Percentiles rank a stretch among this genome's conserved stretches.
These are phyloP conservation scores for Catostomus latipinnis DNA, from an alignment of 2,797 vertebrate species.

Conservation along the genomic window DNA sequence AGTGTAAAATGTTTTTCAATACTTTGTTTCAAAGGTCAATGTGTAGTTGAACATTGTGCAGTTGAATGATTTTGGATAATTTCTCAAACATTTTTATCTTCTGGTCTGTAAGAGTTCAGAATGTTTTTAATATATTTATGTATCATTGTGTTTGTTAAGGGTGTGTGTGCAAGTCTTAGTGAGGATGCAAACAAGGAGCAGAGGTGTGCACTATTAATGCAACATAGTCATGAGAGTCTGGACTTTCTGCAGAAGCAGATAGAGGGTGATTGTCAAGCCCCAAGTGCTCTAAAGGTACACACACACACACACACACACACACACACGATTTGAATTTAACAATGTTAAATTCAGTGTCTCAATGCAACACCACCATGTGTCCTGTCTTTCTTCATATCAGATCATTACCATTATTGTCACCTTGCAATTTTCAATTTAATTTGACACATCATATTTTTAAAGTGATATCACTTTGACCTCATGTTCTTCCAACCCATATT, in stretches of 20 bases:
- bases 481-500: too few species aligned
- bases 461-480: too few species aligned
- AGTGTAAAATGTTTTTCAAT: not conserved
- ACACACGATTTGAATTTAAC: too few species aligned
- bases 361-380: too few species aligned
- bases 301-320: too few species aligned
- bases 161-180: not conserved
- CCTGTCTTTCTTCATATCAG: too few species aligned
- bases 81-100: too few species aligned
- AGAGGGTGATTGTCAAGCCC: not conserved
- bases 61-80: not conserved
- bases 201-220: constrained; percentile 6
- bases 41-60: not conserved
- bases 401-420: too few species aligned
- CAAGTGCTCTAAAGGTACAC: too few species aligned
- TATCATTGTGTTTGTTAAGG: constrained; percentile 15
- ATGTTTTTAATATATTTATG: not conserved
- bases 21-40: not conserved
- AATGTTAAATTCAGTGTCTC: too few species aligned
- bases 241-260: constrained; percentile 7
- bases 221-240: constrained; percentile 25
- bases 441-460: too few species aligned
- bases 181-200: constrained; percentile 20
- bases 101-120: not conserved
- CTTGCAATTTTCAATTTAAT: not conserved